These are phyloP conservation scores for Acestrorhynchus altus DNA, from an alignment of 2,797 vertebrate species.

Conservation along the genomic window DNA sequence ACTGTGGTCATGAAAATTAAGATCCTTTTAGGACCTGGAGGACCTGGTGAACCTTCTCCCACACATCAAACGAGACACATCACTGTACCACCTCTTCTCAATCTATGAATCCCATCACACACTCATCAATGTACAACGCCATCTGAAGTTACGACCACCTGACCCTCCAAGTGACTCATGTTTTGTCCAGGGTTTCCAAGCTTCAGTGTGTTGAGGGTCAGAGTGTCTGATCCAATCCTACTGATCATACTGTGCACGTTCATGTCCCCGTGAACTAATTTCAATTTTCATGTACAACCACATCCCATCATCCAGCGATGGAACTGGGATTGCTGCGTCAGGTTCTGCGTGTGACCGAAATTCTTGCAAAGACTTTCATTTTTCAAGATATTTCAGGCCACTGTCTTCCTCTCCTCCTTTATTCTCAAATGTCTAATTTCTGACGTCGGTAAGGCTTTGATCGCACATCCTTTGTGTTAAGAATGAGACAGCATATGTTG, in stretches of 20 bases:
- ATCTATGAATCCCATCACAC: too few relatives aligned
- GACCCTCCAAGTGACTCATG: too few relatives aligned
- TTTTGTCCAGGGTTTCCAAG: too few relatives aligned
- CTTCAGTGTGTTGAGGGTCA: background rate
- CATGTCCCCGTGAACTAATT: background rate
- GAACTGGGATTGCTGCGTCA: constrained; percentile 22
- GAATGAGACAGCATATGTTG: constrained; percentile 12
- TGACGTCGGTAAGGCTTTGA: constrained; percentile 20
- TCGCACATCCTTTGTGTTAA: constrained; percentile 36
- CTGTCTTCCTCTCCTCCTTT: background rate
- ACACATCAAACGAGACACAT: too few relatives aligned
- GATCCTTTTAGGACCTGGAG: too few relatives aligned
- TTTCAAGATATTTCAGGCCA: constrained; percentile 25
- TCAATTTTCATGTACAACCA: constrained; percentile 14
- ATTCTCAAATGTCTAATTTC: constrained; percentile 15
- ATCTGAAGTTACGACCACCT: too few relatives aligned
- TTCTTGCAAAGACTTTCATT: background rate
- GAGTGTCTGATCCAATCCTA: background rate
- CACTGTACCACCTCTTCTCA: too few relatives aligned
- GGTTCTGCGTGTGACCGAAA: constrained; percentile 40
- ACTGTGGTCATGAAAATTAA: too few relatives aligned
- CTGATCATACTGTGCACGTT: too few relatives aligned
- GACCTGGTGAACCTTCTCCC: too few relatives aligned
- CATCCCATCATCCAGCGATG: constrained; percentile 12
- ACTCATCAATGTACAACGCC: too few relatives aligned